Evolutionary conservation across 2,888 invertebrate species (phyloP).

Genomic region (Mongoloraphidia duomilia): DNA sequence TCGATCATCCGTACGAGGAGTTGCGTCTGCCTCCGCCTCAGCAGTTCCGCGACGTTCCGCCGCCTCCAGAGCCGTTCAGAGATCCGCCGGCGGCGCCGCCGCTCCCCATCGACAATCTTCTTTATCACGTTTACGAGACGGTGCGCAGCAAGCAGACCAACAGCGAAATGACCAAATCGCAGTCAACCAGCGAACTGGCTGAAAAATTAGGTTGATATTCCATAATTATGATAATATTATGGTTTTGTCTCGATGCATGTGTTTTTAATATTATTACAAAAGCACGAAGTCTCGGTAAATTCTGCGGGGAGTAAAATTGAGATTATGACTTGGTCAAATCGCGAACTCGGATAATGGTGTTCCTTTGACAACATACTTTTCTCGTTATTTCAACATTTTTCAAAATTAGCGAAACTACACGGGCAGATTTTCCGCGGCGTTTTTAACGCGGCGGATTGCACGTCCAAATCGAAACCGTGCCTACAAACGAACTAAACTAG

Average conservation of each 20-base stretch:
- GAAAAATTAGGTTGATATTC: constrained; percentile 37
- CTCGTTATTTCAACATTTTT: no score
- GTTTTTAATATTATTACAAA: no score
- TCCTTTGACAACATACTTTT: no score
- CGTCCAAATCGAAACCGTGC: no score
- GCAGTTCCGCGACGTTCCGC: constrained; percentile 68
- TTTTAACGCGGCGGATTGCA: no score
- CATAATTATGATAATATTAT: background rate
- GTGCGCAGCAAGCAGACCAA: constrained; percentile 19
- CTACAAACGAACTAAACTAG: no score
- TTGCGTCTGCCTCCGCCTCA: constrained; percentile 60
- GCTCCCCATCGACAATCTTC: constrained; percentile 50
- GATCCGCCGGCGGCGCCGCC: constrained; percentile 28
- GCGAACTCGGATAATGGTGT: no score
- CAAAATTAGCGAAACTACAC: no score
- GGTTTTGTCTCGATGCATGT: no score
- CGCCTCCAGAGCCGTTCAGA: constrained; percentile 48
- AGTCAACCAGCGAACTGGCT: constrained; percentile 40
- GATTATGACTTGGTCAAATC: no score
- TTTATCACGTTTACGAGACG: constrained; percentile 71
- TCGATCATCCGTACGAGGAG: constrained; percentile 52
- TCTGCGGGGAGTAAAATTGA: no score
- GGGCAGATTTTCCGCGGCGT: no score
- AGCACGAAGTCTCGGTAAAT: background rate
- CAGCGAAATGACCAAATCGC: constrained; percentile 33